Evolutionary conservation across 1,140 invertebrate genomes (phyloP).

Genomic region (Aradophagus sp.): DNA sequence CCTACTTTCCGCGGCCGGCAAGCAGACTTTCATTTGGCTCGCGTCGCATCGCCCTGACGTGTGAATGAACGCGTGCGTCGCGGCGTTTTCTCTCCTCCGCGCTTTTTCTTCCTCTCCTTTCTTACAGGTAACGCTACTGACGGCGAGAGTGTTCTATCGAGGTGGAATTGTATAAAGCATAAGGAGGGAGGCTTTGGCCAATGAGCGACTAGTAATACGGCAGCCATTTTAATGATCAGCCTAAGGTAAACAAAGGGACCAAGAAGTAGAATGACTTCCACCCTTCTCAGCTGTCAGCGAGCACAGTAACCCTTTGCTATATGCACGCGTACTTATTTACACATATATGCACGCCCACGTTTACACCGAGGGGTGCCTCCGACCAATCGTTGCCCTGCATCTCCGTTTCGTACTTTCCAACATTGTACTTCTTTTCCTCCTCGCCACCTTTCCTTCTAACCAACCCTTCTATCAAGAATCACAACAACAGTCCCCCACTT

Average conservation of each 20-base stretch:
- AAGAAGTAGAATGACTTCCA: constrained; percentile 72
- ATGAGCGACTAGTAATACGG: constrained; percentile 70
- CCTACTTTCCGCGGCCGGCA: constrained; percentile 51
- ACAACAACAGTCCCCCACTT: too few relatives aligned
- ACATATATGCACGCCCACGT: constrained; percentile 67
- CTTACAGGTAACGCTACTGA: constrained; percentile 55
- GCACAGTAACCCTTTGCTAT: constrained; percentile 66
- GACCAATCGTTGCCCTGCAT: constrained; percentile 68
- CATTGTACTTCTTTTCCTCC: constrained; percentile 48
- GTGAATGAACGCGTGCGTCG: constrained; percentile 53
- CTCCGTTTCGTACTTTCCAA: constrained; percentile 55
- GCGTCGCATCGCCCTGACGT: constrained; percentile 45
- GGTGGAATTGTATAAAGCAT: constrained; percentile 55
- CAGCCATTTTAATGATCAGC: constrained; percentile 76
- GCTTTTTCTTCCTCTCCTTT: constrained; percentile 37
- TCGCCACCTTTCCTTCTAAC: constrained; percentile 41
- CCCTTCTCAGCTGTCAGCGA: constrained; percentile 62
- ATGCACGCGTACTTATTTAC: constrained; percentile 52
- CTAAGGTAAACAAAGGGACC: constrained; percentile 73
- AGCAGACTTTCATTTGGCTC: constrained; percentile 52
- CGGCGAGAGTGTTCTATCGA: constrained; percentile 64
- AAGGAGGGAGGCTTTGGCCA: constrained; percentile 66
- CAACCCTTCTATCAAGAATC: too few relatives aligned
- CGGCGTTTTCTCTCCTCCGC: constrained; percentile 50
- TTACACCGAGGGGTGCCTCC: constrained; percentile 63